Base-by-base conservation (phyloP, 2,888 invertebrate genomes). In the Ptycholaimellus sp. region DNA sequence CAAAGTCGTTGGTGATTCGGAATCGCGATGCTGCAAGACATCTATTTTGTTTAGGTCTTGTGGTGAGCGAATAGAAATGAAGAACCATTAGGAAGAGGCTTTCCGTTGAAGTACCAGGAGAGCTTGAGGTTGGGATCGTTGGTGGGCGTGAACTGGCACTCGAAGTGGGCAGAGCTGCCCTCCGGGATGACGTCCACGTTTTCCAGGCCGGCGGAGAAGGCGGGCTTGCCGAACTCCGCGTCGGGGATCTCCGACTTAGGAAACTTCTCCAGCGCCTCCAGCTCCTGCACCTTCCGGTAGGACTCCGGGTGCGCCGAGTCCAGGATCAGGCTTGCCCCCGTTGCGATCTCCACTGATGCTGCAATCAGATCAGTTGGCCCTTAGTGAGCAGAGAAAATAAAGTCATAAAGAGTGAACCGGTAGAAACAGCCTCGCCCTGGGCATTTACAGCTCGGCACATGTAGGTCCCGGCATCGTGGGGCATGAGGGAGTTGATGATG, bases 1-100 rank as follows among this genome's bases (percentile, higher is more conserved):
- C 87, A 60, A 93, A 87, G 59, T 93, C 87, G 54, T 78, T 19
- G 78, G 74, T 61, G 80, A 80, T 57, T 75, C 85, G 54, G 83
- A 72, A 20, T 18, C 41, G 36, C 3, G 31, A 31, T 3, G 31
- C 41, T 39, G 29, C 23, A 39, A 36, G 17, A 33, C 25, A n/a
- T 27, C 7, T 6, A n/a, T n/a, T n/a, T n/a, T n/a, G n/a, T n/a
- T n/a, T n/a, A n/a, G n/a, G n/a, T n/a, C n/a, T n/a, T n/a, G n/a
- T n/a, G n/a, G n/a, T n/a, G n/a, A 40, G 3, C 16, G 27, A 13
- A 38, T 7, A 17, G 4, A 19, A 21, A 1, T 13, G 18, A 37
- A 29, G 28, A 41, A 40, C 46, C 45, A 36, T 53, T 51, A 37
- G 45, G 78, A 46, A 87, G 66, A 6, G 74, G 68, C 59, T 81